Percentiles rank a stretch among this genome's conserved stretches.
Conservation (phyloP, 1,140 invertebrate genomes). For the Catajapyx aquilonaris region DNA sequence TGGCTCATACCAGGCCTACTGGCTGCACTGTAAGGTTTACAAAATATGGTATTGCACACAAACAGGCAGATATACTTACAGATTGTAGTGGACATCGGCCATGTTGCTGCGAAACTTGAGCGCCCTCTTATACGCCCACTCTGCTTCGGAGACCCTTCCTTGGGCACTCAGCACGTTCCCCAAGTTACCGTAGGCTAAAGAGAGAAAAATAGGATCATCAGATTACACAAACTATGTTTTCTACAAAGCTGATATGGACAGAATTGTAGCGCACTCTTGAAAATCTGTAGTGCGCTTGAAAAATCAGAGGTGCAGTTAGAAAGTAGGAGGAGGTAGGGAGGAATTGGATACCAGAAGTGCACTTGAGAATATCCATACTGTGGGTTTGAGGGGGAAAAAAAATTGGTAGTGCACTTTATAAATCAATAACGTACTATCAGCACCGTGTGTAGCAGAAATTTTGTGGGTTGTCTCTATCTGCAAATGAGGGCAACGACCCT, state of each 20-base stretch:
- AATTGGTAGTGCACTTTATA: no score
- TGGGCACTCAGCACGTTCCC: conserved; percentile 74
- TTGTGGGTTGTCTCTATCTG: no score
- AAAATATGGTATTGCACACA: no score
- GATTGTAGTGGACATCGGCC: conserved; percentile 91
- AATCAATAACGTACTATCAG: no score
- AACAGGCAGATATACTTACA: conserved; percentile 54
- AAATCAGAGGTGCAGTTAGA: not conserved
- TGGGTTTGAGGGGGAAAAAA: no score
- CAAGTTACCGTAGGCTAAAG: conserved; percentile 77
- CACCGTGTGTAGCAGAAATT: no score
- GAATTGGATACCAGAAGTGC: not conserved
- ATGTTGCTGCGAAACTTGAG: conserved; percentile 75
- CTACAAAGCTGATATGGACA: not conserved
- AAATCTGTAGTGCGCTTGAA: no score
- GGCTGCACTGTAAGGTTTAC: no score
- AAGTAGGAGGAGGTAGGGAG: not conserved
- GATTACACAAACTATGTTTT: conserved; percentile 5
- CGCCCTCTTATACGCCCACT: conserved; percentile 65
- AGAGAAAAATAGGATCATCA: conserved; percentile 14
- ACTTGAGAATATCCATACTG: no score
- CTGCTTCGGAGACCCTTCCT: conserved; percentile 62
- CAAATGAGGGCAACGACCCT: no score
- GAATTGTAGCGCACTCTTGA: no score
- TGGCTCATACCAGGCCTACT: no score